phyloP scores from a whole-genome alignment of 2,113 vertebrate species.

The Meriones unguiculatus region DNA sequence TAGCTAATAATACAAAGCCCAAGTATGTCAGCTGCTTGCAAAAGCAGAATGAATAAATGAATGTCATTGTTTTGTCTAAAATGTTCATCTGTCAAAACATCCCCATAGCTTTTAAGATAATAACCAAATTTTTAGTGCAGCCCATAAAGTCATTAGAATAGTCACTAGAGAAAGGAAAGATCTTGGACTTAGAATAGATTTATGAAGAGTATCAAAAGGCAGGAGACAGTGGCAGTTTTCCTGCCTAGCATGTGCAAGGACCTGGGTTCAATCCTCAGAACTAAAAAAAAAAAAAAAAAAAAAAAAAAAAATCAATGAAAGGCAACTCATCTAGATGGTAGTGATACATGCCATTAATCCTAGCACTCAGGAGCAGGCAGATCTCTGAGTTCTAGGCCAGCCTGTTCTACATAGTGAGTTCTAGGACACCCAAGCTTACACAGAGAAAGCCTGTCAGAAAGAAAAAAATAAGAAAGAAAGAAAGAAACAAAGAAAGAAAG shows the following conservation, averaged over 20 bases:
- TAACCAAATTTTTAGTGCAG: neutral
- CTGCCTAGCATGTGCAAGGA: neutral
- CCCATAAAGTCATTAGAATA: neutral
- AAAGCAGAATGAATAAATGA: neutral
- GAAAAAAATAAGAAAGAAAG: neutral
- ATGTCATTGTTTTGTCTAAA: constrained; percentile 9
- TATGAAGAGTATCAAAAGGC: neutral
- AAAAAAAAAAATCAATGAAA: neutral
- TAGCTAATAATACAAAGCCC: constrained; percentile 9
- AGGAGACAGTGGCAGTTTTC: neutral
- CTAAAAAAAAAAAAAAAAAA: neutral
- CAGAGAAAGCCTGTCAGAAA: neutral
- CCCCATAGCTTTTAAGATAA: constrained; percentile 41
- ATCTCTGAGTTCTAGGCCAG: neutral
- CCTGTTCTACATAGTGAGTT: neutral
- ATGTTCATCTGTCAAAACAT: neutral
- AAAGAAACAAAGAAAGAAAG: no score
- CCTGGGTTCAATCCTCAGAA: neutral
- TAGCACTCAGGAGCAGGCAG: neutral
- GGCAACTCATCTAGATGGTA: neutral
- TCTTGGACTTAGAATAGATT: neutral
- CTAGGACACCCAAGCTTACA: neutral
- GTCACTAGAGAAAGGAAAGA: neutral
- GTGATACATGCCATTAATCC: neutral
- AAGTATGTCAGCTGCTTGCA: neutral